Evolutionary conservation across 2,888 invertebrate genomes (phyloP).

Genomic region (Cryptus viduatorius): DNA sequence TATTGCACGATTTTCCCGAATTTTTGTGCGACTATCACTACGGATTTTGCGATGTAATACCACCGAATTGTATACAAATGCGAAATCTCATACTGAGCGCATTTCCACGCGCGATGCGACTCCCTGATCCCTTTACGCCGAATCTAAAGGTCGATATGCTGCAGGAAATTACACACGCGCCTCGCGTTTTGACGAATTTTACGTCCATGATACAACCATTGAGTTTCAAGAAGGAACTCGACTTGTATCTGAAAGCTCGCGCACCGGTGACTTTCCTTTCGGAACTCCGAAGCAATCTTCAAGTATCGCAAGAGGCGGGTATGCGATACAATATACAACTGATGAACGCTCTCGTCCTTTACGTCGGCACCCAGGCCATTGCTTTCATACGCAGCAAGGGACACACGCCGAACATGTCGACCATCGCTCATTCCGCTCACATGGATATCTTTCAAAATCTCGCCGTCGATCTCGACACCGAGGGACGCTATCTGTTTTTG

Average conservation of each 20-base stretch:
- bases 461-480: constrained; percentile 98
- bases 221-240: constrained; percentile 97
- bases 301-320: constrained; percentile 95
- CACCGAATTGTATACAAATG: constrained; percentile 99
- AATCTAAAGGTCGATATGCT: constrained; percentile 97
- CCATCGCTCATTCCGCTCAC: constrained; percentile 99
- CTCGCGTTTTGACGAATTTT: constrained; percentile 95
- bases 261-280: constrained; percentile 98
- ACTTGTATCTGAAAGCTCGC: constrained; percentile 97
- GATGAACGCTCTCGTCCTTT: constrained; percentile 98
- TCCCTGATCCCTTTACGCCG: constrained; percentile 99
- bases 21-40: constrained; percentile 99
- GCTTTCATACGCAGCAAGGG: constrained; percentile 95
- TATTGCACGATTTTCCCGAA: constrained; percentile 99
- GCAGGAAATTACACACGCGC: constrained; percentile 94
- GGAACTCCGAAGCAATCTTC: constrained; percentile 95
- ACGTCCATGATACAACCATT: constrained; percentile 94
- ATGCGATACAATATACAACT: constrained; percentile 97
- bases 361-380: constrained; percentile 99
- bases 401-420: constrained; percentile 97
- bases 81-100: constrained; percentile 98
- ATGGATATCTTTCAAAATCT: constrained; percentile 99
- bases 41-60: constrained; percentile 99
- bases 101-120: constrained; percentile 98
- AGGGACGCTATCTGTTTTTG: constrained; percentile 98